Conservation (phyloP, 2,113 vertebrate species). For the Coracopsis vasa region DNA sequence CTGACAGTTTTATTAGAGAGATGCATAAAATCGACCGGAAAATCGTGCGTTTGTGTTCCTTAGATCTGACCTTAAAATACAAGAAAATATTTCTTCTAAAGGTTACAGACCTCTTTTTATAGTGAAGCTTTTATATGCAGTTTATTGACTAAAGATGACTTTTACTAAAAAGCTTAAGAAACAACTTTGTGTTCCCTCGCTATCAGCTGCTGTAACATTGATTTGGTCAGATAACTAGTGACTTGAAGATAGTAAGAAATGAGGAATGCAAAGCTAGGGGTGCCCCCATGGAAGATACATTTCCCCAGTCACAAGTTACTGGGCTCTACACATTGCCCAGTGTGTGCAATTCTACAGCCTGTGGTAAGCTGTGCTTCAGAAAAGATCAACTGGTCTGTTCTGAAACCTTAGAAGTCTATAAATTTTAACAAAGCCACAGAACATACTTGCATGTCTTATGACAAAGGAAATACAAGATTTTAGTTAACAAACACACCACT, state of each 20-base stretch:
- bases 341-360: background rate
- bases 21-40: background rate
- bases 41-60: background rate
- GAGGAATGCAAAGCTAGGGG: background rate
- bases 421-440: background rate
- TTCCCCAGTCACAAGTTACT: background rate
- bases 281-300: background rate
- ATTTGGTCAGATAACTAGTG: background rate
- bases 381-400: background rate
- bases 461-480: background rate
- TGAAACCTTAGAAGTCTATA: background rate
- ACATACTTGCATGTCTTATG: background rate
- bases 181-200: background rate
- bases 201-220: background rate
- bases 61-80: background rate
- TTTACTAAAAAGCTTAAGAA: background rate
- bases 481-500: background rate
- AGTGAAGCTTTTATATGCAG: background rate
- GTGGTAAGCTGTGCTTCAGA: background rate
- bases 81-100: background rate
- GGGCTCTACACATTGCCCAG: background rate
- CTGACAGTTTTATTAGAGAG: background rate
- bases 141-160: background rate
- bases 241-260: background rate
- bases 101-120: background rate